phyloP scores from a whole-genome alignment of 2,113 vertebrate species.

The Hippocampus barbouri region DNA sequence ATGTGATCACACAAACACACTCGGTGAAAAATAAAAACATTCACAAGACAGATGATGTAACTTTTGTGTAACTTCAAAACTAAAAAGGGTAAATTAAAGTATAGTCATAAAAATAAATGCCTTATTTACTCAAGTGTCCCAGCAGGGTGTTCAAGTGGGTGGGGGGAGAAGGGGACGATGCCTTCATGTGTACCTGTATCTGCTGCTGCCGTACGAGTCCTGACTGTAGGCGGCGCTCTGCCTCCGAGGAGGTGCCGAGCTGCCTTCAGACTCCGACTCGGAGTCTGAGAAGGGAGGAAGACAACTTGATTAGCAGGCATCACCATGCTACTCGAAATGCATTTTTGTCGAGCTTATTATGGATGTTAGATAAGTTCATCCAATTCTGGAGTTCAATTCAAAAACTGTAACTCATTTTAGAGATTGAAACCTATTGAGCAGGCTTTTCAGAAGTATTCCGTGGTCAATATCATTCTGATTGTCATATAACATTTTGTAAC shows the following conservation, averaged over 20 bases:
- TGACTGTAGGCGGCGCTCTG: slow-evolving; percentile 63
- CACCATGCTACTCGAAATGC: background rate
- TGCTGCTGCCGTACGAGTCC: slow-evolving; percentile 70
- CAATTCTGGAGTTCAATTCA: no score
- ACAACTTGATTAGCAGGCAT: background rate
- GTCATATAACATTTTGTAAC: no score
- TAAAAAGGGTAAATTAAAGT: slow-evolving; percentile 21
- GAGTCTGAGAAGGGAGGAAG: slow-evolving; percentile 53
- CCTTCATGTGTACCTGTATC: slow-evolving; percentile 79
- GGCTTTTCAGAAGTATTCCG: no score
- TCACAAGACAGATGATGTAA: slow-evolving; percentile 19
- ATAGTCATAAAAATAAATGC: slow-evolving; percentile 16
- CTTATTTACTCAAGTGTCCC: slow-evolving; percentile 44
- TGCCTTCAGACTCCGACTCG: slow-evolving; percentile 70
- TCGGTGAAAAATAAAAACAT: slow-evolving; percentile 26
- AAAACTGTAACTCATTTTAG: no score
- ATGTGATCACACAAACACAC: slow-evolving; percentile 9
- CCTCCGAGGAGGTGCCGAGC: slow-evolving; percentile 53
- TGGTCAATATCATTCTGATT: no score
- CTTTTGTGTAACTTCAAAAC: background rate
- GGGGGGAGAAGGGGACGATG: slow-evolving; percentile 19
- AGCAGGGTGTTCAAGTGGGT: slow-evolving; percentile 38
- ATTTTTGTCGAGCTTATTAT: background rate
- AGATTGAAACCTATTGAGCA: no score
- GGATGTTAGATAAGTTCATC: no score